Base-by-base conservation (phyloP, 2,113 vertebrate genomes). In the Sturnira hondurensis region DNA sequence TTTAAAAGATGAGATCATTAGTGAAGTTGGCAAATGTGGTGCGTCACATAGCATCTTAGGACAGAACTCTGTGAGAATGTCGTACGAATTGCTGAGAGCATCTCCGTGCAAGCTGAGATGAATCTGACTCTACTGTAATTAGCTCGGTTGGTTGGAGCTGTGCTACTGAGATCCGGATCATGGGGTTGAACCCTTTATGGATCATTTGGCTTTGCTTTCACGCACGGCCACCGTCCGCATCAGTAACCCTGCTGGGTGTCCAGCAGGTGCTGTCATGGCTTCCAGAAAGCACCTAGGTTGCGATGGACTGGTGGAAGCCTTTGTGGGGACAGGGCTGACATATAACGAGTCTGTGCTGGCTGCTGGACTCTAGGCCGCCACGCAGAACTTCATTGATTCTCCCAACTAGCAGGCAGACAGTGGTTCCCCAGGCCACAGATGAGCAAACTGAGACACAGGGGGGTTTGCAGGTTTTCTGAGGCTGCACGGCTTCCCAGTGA, bases 101-200 rank as follows among this genome's bases (percentile, higher is more conserved):
- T 38, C 28, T 87, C 52, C 1, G 3, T 19, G 16, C 74, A 77
- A 92, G 86, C 90, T 28, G 67, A 50, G 78, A 77, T 68, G 47
- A 71, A 56, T 95, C 93, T 90, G 89, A 92, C 94, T 86, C 56
- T n/a, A 2, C 56, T 4, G 20, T 94, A 93, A 95, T 97, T 97
- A 97, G 96, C 95, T 97, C 96, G 92, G 90, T 94, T 97, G 96
- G 77, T 96, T 97, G 94, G 91, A 94, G 91, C 85, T 22, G 70
- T 6, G 88, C 93, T 94, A 86, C 91, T 96, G 94, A 96, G 91
- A 96, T 91, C 83, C 82, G 97, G 96, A 94, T 97, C 95, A 93
- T 97, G 96, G 96, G 95, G 92, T 93, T 97, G 96, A 97, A 97
- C 94, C 81, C 85, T 91, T 91, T 95, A 92, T 73, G 95, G 96